These are phyloP conservation scores for Biston betularia DNA, from an alignment of 2,888 invertebrate genomes.

Conservation along the genomic window DNA sequence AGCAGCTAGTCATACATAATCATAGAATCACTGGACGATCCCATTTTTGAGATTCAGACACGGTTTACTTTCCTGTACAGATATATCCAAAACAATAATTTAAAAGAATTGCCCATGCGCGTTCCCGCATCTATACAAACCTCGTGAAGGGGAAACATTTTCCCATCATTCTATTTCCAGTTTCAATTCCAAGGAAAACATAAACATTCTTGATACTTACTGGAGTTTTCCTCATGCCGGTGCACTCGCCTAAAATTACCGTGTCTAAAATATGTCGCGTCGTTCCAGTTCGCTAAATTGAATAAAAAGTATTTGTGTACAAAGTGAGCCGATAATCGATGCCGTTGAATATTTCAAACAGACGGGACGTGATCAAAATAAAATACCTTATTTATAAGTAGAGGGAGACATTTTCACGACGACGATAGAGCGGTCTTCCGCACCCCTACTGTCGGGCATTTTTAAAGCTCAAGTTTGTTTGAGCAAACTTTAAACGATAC, in stretches of 20 bases:
- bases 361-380: slow-evolving; percentile 74
- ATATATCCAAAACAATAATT: not conserved
- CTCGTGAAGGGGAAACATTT: slow-evolving; percentile 22
- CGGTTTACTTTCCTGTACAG: not conserved
- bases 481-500: slow-evolving; percentile 58
- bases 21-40: no score
- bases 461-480: slow-evolving; percentile 61
- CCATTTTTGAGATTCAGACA: not conserved
- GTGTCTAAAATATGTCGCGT: slow-evolving; percentile 53
- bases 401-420: slow-evolving; percentile 15
- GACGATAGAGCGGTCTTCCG: slow-evolving; percentile 48
- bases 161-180: slow-evolving; percentile 12
- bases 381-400: slow-evolving; percentile 51
- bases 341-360: slow-evolving; percentile 80
- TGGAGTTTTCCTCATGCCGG: slow-evolving; percentile 33
- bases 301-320: slow-evolving; percentile 79
- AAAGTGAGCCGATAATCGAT: slow-evolving; percentile 81
- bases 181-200: slow-evolving; percentile 30
- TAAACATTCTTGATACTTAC: slow-evolving; percentile 25
- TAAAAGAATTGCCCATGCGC: slow-evolving; percentile 1
- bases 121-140: slow-evolving; percentile 11
- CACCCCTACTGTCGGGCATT: slow-evolving; percentile 62
- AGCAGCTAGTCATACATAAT: no score
- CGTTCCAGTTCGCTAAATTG: slow-evolving; percentile 66
- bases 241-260: slow-evolving; percentile 43